Percentiles rank a stretch among this genome's conserved stretches.
phyloP scores from a whole-genome alignment of 35 echinoderm and acorn worm genomes.

The Hemicentrotus pulcherrimus region DNA sequence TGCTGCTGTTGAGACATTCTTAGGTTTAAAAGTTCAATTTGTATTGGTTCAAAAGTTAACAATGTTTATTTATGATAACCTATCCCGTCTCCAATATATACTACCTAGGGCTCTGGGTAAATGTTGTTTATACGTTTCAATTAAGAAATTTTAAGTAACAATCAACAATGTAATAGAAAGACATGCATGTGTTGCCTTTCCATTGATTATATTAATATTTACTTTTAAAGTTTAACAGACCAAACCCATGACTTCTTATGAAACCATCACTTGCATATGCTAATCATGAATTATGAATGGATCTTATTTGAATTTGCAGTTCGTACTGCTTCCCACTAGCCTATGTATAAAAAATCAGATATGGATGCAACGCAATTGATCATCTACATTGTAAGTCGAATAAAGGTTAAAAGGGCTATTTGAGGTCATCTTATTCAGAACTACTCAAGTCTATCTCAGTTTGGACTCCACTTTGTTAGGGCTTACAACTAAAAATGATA shows the following conservation, averaged over 20 bases:
- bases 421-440: neutral
- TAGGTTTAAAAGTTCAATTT: too few species aligned
- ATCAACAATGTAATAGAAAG: too few species aligned
- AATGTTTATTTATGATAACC: too few species aligned
- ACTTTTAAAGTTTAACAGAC: neutral
- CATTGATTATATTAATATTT: too few species aligned
- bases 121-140: too few species aligned
- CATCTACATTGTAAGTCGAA: neutral
- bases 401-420: neutral
- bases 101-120: too few species aligned
- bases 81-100: too few species aligned
- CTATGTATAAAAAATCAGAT: neutral
- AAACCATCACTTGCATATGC: too few species aligned
- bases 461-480: neutral
- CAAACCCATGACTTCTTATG: neutral
- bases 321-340: neutral
- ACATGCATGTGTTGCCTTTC: too few species aligned
- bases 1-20: too few species aligned
- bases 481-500: neutral
- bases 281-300: neutral
- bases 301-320: neutral
- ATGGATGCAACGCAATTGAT: neutral
- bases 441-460: neutral
- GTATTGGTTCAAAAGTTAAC: too few species aligned
- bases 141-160: too few species aligned